Percentiles rank a stretch among this genome's conserved stretches.
These are phyloP conservation scores for Amphimedon queenslandica DNA, from an alignment of 37 sponge, comb jelly and placozoan genomes.

Conservation along the genomic window DNA sequence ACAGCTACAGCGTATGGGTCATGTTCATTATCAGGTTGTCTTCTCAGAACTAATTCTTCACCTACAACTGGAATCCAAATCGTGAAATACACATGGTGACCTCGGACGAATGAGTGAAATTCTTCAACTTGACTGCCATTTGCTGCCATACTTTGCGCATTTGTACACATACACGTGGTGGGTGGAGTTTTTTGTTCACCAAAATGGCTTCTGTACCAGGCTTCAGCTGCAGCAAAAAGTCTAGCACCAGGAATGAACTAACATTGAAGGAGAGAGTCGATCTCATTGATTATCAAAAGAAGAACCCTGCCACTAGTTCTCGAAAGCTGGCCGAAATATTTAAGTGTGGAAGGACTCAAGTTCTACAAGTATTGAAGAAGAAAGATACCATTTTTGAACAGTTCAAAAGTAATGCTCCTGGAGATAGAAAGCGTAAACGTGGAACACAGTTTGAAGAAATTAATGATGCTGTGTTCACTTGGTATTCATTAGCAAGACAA, in stretches of 20 bases:
- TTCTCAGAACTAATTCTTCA: neutral
- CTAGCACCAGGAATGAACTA: too few species aligned
- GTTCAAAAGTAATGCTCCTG: neutral
- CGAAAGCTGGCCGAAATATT: neutral
- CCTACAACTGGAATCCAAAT: too few species aligned
- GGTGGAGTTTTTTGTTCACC: too few species aligned
- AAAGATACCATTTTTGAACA: neutral
- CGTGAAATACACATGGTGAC: too few species aligned
- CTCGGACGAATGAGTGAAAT: too few species aligned
- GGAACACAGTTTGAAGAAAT: neutral
- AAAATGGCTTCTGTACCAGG: too few species aligned
- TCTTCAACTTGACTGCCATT: too few species aligned
- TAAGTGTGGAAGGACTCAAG: slow-evolving; percentile 14
- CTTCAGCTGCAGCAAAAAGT: too few species aligned
- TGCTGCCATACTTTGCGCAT: too few species aligned
- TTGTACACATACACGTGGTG: too few species aligned
- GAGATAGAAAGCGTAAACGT: neutral
- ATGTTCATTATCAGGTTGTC: neutral
- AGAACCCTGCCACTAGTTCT: slow-evolving; percentile 2
- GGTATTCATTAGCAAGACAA: slow-evolving; percentile 3
- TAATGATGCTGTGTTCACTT: slow-evolving; percentile 1
- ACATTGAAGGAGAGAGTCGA: neutral
- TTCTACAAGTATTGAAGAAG: neutral
- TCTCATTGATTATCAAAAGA: neutral
- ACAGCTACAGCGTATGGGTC: neutral